Conservation (phyloP, 2,797 vertebrate species). For the Scyliorhinus canicula region DNA sequence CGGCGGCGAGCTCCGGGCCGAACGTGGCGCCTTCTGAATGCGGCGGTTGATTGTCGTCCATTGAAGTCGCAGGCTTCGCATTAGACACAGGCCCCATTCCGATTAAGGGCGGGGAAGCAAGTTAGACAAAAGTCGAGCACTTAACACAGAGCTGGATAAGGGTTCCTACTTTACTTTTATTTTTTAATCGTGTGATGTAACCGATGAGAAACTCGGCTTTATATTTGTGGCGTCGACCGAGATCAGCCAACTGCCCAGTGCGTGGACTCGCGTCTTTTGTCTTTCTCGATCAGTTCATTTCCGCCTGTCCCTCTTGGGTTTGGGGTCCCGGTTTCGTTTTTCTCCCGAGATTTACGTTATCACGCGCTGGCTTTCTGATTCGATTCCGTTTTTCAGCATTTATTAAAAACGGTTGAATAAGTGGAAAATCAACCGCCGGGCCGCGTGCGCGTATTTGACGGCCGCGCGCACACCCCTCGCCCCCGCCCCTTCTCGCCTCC, state of each 20-base stretch:
- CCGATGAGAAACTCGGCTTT: not conserved
- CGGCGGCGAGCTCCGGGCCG: not conserved
- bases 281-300: not conserved
- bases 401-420: not conserved
- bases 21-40: not conserved
- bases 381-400: not conserved
- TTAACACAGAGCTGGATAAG: not conserved
- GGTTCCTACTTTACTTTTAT: not conserved
- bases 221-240: not conserved
- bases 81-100: not conserved
- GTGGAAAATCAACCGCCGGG: not conserved
- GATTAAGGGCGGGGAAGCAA: not conserved
- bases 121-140: not conserved
- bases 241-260: not conserved
- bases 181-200: not conserved
- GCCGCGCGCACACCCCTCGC: too few relatives aligned
- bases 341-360: not conserved
- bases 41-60: not conserved
- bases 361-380: not conserved
- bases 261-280: rapidly evolving
- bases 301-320: not conserved
- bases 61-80: not conserved
- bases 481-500: too few relatives aligned
- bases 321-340: not conserved
- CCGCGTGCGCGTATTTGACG: not conserved